Conservation (phyloP, 2,797 vertebrate genomes). For the Delichon dasypus region DNA sequence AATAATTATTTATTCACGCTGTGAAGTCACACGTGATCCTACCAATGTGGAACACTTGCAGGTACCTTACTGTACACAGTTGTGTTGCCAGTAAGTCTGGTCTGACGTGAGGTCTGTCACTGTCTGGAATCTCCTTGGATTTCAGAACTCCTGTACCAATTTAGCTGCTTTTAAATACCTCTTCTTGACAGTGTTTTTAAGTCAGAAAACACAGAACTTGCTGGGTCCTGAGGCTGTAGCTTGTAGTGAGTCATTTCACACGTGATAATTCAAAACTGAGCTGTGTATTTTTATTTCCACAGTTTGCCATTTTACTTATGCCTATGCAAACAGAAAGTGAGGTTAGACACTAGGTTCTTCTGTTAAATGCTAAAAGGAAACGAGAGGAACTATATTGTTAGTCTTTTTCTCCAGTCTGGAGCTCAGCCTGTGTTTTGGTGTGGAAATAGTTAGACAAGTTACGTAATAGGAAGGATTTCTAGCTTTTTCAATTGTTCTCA, state of each 20-base stretch:
- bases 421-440: conserved; percentile 13
- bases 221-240: background rate
- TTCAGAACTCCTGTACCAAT: background rate
- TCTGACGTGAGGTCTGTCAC: background rate
- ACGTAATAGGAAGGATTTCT: conserved; percentile 18
- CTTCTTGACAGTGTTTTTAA: background rate
- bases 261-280: background rate
- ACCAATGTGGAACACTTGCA: background rate
- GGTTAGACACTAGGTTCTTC: background rate
- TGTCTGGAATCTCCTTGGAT: background rate
- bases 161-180: background rate
- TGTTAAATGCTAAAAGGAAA: background rate
- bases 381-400: background rate
- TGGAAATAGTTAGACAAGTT: background rate
- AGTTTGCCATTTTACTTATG: background rate
- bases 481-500: background rate
- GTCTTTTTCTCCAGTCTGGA: background rate
- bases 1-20: background rate
- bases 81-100: background rate
- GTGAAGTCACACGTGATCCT: background rate
- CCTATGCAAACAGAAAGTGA: background rate
- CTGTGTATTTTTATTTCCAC: background rate
- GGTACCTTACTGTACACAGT: background rate
- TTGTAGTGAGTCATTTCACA: background rate
- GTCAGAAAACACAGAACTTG: background rate